Base-by-base conservation (phyloP, 2,888 invertebrate species). In the Spodoptera picta region DNA sequence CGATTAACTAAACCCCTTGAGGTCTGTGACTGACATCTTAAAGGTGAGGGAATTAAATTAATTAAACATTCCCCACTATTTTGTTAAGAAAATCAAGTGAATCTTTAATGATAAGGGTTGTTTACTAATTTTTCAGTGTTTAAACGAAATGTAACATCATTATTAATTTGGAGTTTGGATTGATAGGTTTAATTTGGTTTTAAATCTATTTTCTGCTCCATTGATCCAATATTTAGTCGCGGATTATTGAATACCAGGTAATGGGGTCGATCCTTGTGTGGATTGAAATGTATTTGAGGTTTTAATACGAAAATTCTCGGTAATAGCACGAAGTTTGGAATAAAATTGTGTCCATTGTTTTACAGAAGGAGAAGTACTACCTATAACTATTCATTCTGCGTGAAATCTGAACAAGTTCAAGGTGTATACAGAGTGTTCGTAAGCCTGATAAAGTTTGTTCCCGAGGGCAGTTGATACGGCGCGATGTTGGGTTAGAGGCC, bases 31-130 rank as follows among this genome's bases (percentile, higher is more conserved):
- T 67, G 69, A 67, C 74, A 51, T 59, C 50, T 54, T 53, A 19
- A 23, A 49, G 52, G 44, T 23, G 57, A 41, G 59, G 46, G 60
- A 46, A 47, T n/a, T 47, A 42, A 54, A 73, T 68, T 67, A 68
- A 73, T 73, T 67, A 36, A 67, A 58, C 9, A n/a, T 9, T 73
- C 42, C 44, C 69, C 69, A 59, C 47, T 47, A 51, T 42, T 59
- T 68, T 59, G 53, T 51, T 27, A 42, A 44, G 36, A 23, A 66
- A 27, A 71, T 55, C 41, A 12, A 49, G 14, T 12, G 11, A 31
- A 14, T 46, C 5, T 9, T 57, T 57, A 14, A n/a, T n/a, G n/a
- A n/a, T 55, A 52, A 43, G 11, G 24, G 1, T 12, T 24, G 48
- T n/a, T 42, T 6, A 9, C 6, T 9, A 36, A 36, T 36, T 36